Conservation (phyloP, 2,888 invertebrate genomes). For the Pollenia angustigena region DNA sequence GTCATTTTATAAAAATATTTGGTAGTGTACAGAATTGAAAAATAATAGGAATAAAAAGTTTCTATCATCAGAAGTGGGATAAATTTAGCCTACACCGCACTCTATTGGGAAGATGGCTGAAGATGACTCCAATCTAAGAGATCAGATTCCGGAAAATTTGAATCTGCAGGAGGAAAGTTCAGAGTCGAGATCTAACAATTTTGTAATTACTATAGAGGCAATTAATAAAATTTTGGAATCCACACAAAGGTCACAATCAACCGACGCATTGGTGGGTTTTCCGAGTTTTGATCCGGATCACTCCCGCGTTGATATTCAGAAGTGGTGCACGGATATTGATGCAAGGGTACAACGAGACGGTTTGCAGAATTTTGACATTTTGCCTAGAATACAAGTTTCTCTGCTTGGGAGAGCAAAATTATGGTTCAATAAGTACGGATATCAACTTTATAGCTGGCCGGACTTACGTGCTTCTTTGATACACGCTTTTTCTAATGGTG, state of each 20-base stretch:
- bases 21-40: too few species aligned
- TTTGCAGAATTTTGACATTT: constrained; percentile 64
- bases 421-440: constrained; percentile 68
- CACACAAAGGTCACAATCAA: constrained; percentile 39
- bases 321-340: constrained; percentile 64
- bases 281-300: constrained; percentile 68
- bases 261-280: constrained; percentile 56
- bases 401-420: constrained; percentile 48
- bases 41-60: not conserved
- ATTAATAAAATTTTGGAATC: constrained; percentile 57
- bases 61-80: not conserved
- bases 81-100: not conserved
- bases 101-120: not conserved
- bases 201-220: constrained; percentile 61
- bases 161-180: constrained; percentile 13
- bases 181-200: constrained; percentile 26
- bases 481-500: constrained; percentile 63
- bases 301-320: constrained; percentile 7
- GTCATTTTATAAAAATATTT: too few species aligned
- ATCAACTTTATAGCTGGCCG: constrained; percentile 66
- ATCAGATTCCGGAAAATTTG: constrained; percentile 12
- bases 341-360: constrained; percentile 66
- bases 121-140: constrained; percentile 1
- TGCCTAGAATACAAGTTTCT: constrained; percentile 60
- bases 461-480: constrained; percentile 70